Evolutionary conservation across 2,888 invertebrate genomes (phyloP).

Genomic region (Peribatodes rhomboidaria): DNA sequence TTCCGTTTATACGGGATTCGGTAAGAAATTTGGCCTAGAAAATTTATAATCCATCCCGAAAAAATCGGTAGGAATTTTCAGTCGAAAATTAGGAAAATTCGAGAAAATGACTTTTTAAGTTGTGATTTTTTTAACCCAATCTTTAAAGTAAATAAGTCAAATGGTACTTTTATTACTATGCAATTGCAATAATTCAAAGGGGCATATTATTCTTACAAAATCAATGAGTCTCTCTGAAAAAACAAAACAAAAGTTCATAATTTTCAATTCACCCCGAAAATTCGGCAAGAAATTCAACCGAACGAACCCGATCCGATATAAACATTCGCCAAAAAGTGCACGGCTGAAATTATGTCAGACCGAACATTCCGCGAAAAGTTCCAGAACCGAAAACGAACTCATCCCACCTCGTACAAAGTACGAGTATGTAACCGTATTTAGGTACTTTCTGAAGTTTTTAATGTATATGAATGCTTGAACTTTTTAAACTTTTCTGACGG

Average conservation of each 20-base stretch:
- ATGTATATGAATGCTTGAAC: conserved; percentile 8
- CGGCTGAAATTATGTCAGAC: background rate
- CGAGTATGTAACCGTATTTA: conserved; percentile 1
- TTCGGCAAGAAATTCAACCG: background rate
- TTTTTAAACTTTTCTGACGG: conserved; percentile 3
- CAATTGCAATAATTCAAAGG: no score
- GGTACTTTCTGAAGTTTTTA: conserved; percentile 7
- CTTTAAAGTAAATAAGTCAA: no score
- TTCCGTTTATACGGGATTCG: no score
- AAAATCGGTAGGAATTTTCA: no score
- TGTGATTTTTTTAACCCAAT: no score
- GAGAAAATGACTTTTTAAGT: no score
- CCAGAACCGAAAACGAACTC: background rate
- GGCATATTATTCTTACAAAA: no score
- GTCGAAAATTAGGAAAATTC: no score
- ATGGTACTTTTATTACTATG: no score
- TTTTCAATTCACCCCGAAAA: background rate
- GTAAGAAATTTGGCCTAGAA: no score
- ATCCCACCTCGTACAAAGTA: background rate
- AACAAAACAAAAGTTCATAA: background rate
- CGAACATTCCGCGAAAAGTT: background rate
- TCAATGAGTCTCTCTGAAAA: no score
- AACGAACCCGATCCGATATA: background rate
- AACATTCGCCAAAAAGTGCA: background rate
- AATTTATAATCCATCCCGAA: no score